Evolutionary conservation across 2,113 vertebrate species (phyloP), one percentile per base, ranked within the genome.

Genomic region (Lycaon pictus): DNA sequence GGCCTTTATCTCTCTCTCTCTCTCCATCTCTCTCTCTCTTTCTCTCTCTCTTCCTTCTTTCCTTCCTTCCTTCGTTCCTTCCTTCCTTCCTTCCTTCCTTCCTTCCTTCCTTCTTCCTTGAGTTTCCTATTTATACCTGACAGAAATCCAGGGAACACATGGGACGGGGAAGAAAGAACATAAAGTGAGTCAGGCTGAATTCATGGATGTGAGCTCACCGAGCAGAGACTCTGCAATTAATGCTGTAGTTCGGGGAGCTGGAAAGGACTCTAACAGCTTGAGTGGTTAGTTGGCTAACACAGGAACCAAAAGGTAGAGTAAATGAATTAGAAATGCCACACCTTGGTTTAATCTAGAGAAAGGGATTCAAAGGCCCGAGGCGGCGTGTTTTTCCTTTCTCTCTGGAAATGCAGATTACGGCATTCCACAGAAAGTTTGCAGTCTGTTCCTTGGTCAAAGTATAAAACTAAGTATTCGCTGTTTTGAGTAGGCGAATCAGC

Each of bases 221-320:
- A 11, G 58, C 69, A 23, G 91, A 27, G 37, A 19, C 5, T 13
- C 5, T 13, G 7, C 25, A 0, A 0, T 27, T 23, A 25, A 15
- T 0, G 8, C 7, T 27, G 25, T 43, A 1, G 43, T 56, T 13
- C 58, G 0, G 69, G 20, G 58, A 11, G 23, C 4, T 7, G 0
- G 2, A 35, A 15, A 11, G 69, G 48, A 23, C 82, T 55, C 71
- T 8, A 15, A 9, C 56, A 23, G 17, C 9, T 0, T 7, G 32
- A 4, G 0, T 10, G 23, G 32, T 35, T 2, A 1, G 32, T 1
- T 37, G 43, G 58, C 58, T 5, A 2, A 0, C 32, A 22, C 25
- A 0, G 1, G 25, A 16, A 20, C 48, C 32, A 2, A 3, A 20
- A 43, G 58, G 48, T 7, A 23, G 3, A 16, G n/a, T 1, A 12